Percentiles rank a stretch among this genome's conserved stretches.
Evolutionary conservation across 2,888 invertebrate genomes (phyloP).

Genomic region (Xylota segnis): DNA sequence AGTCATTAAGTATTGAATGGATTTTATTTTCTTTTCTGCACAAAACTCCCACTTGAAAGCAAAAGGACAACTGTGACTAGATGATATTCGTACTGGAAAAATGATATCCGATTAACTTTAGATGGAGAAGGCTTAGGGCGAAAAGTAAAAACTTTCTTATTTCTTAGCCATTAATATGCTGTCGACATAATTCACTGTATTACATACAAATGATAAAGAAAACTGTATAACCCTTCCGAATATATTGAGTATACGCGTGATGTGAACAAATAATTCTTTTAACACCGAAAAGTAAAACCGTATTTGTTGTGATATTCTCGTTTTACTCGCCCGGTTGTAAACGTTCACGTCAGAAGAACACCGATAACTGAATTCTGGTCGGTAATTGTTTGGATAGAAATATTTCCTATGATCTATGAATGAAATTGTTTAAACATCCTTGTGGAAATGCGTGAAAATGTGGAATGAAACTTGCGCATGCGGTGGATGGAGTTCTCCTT

Average conservation of each 20-base stretch:
- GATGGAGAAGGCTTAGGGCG: neutral
- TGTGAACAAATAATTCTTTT: conserved; percentile 9
- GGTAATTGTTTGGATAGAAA: neutral
- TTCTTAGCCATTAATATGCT: neutral
- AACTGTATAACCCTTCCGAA: neutral
- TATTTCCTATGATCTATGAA: conserved; percentile 49
- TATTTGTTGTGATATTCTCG: neutral
- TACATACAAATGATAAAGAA: neutral
- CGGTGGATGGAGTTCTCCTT: neutral
- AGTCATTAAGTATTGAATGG: conserved; percentile 54
- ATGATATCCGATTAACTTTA: conserved; percentile 6
- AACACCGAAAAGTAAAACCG: conserved; percentile 1
- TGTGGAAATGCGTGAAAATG: neutral
- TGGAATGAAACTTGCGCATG: conserved; percentile 58
- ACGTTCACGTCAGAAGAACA: conserved; percentile 50
- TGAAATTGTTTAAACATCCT: conserved; percentile 40
- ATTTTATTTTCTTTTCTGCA: conserved; percentile 32
- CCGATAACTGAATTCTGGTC: conserved; percentile 57
- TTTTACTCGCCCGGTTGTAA: conserved; percentile 42
- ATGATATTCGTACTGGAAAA: conserved; percentile 3
- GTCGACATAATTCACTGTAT: neutral
- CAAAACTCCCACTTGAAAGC: conserved; percentile 36
- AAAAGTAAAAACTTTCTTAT: conserved; percentile 3
- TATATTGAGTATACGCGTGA: neutral
- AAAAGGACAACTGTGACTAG: conserved; percentile 20